A percentile compares a stretch with the other conserved stretches of the same genome.
These are phyloP conservation scores for Cotesia congregata DNA, from an alignment of 2,888 invertebrate genomes.

Conservation along the genomic window DNA sequence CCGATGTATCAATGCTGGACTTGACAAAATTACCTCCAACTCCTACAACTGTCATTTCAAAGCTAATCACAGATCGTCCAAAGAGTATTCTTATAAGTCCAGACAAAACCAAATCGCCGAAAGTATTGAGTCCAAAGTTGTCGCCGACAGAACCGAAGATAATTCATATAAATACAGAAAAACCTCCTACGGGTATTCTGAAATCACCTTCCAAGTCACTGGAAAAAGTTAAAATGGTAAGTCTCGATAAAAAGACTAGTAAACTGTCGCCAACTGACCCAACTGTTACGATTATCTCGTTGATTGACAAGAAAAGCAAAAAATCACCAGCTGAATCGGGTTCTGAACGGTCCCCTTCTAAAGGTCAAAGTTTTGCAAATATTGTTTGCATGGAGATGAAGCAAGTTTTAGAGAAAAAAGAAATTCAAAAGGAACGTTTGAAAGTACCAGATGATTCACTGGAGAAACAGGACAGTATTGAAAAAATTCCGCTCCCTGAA, in stretches of 20 bases:
- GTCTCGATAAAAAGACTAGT: constrained; percentile 60
- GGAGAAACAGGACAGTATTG: constrained; percentile 67
- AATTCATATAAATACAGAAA: constrained; percentile 54
- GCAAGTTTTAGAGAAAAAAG: constrained; percentile 61
- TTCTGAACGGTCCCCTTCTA: constrained; percentile 52
- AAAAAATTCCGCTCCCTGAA: constrained; percentile 66
- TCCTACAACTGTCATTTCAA: constrained; percentile 49
- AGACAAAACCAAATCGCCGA: constrained; percentile 61
- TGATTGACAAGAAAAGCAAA: constrained; percentile 57
- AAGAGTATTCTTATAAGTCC: constrained; percentile 61
- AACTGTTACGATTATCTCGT: constrained; percentile 59
- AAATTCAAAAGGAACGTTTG: constrained; percentile 58
- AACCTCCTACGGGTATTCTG: constrained; percentile 55
- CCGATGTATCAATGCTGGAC: constrained; percentile 62
- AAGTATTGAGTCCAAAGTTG: constrained; percentile 59
- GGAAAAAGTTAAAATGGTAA: constrained; percentile 57
- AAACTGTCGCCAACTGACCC: constrained; percentile 60
- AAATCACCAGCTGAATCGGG: constrained; percentile 58
- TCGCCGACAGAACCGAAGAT: constrained; percentile 60
- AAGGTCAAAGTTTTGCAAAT: constrained; percentile 57
- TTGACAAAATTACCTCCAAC: constrained; percentile 59
- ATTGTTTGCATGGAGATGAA: constrained; percentile 64
- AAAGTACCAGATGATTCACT: constrained; percentile 61
- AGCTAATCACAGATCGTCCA: constrained; percentile 69
- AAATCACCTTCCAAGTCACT: constrained; percentile 54